Evolutionary conservation across 2,888 invertebrate genomes (phyloP).

Genomic region (Lithosia quadra): DNA sequence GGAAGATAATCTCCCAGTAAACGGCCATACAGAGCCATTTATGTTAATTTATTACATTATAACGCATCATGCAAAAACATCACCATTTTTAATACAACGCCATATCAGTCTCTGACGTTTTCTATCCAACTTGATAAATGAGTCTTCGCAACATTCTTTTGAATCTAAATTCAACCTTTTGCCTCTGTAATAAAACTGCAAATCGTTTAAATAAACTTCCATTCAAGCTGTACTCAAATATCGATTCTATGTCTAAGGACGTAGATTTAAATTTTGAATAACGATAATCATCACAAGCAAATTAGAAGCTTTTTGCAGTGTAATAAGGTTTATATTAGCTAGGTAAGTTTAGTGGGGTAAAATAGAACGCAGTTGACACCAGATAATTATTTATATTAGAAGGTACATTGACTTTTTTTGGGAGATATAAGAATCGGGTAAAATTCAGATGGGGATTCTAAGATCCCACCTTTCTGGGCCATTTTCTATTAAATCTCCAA

Average conservation of each 20-base stretch:
- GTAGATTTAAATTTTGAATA: constrained; percentile 59
- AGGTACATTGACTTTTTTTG: constrained; percentile 54
- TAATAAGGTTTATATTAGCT: constrained; percentile 41
- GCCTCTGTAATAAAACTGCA: constrained; percentile 22
- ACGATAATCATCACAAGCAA: constrained; percentile 11
- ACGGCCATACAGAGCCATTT: constrained; percentile 30
- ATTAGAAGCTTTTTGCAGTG: constrained; percentile 21
- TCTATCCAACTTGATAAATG: constrained; percentile 76
- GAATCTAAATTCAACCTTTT: constrained; percentile 40
- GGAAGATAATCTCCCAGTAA: constrained; percentile 28
- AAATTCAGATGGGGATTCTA: constrained; percentile 52
- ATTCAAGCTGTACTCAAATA: constrained; percentile 34
- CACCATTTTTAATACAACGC: constrained; percentile 61
- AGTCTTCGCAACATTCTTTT: constrained; percentile 39
- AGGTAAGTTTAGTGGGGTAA: constrained; percentile 48
- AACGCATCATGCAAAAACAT: constrained; percentile 48
- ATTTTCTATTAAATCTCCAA: constrained; percentile 44
- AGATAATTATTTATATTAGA: constrained; percentile 74
- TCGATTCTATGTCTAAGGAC: constrained; percentile 44
- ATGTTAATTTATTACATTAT: constrained; percentile 32
- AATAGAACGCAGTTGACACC: constrained; percentile 65
- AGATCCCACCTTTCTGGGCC: constrained; percentile 28
- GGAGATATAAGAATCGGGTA: constrained; percentile 57
- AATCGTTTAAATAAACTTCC: constrained; percentile 24
- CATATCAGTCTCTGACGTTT: constrained; percentile 67